Conservation (phyloP, 2,888 invertebrate species). For the Aphrophora alni region DNA sequence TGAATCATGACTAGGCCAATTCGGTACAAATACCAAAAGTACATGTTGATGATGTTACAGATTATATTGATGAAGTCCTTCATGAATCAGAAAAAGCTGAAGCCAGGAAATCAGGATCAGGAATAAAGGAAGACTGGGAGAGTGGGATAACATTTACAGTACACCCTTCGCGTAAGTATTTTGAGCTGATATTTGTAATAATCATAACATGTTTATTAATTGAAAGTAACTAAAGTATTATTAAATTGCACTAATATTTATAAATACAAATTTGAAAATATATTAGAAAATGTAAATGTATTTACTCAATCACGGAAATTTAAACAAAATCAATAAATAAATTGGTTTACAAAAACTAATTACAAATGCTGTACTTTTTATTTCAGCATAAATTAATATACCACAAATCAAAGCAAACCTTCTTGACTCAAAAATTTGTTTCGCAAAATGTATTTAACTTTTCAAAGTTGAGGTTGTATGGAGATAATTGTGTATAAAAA, state of each 20-base stretch:
- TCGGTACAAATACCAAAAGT: too few species aligned
- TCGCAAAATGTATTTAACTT: too few species aligned
- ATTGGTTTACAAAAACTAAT: too few species aligned
- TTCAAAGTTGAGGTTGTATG: too few species aligned
- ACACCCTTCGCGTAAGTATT: conserved; percentile 74
- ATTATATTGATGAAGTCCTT: conserved; percentile 85
- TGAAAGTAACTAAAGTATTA: not conserved
- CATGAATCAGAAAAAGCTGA: conserved; percentile 68
- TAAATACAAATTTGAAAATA: conserved; percentile 23
- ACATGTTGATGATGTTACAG: conserved; percentile 60
- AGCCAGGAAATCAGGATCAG: conserved; percentile 53
- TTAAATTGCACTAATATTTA: not conserved
- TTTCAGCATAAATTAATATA: too few species aligned
- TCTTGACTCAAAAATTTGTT: too few species aligned
- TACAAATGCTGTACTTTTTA: too few species aligned
- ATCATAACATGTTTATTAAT: too few species aligned
- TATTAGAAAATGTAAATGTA: conserved; percentile 46
- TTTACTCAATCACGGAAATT: not conserved
- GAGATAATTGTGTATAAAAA: too few species aligned
- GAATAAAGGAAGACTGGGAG: conserved; percentile 75
- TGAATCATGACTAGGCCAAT: too few species aligned
- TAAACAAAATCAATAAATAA: too few species aligned
- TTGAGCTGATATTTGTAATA: not conserved
- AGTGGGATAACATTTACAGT: conserved; percentile 91
- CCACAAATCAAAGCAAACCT: too few species aligned